A percentile compares a stretch with the other conserved stretches of the same genome.
These are phyloP conservation scores for Drosophila truncata DNA, from an alignment of 1,140 invertebrate species.

Conservation along the genomic window DNA sequence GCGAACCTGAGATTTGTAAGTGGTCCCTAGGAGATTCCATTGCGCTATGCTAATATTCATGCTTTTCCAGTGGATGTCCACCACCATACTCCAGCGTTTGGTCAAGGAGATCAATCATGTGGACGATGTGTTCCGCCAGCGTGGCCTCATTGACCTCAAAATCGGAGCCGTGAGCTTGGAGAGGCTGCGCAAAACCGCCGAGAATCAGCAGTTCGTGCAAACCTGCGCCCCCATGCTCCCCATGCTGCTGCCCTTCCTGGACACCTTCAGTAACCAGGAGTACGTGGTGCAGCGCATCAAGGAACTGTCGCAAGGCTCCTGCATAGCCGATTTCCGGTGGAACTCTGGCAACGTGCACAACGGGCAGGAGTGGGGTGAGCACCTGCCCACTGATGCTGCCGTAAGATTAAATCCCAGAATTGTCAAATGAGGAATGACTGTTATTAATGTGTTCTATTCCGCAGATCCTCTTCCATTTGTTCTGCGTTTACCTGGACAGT, in stretches of 20 bases:
- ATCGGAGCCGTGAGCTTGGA: slow-evolving; percentile 90
- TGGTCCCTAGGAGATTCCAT: accelerated
- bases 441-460: background rate
- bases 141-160: slow-evolving; percentile 90
- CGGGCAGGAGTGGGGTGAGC: slow-evolving; percentile 91
- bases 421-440: background rate
- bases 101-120: slow-evolving; percentile 90
- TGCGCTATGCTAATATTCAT: background rate
- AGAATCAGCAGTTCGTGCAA: slow-evolving; percentile 87
- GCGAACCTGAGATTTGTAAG: slow-evolving; percentile 79
- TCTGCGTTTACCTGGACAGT: slow-evolving; percentile 93
- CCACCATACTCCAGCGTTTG: slow-evolving; percentile 90
- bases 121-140: slow-evolving; percentile 88
- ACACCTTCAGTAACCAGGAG: slow-evolving; percentile 92
- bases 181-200: slow-evolving; percentile 89
- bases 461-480: slow-evolving; percentile 93
- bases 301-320: slow-evolving; percentile 91
- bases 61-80: slow-evolving; percentile 90
- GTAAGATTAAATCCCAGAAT: slow-evolving; percentile 85
- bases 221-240: slow-evolving; percentile 89
- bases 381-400: slow-evolving; percentile 92
- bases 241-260: slow-evolving; percentile 91
- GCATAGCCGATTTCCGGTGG: slow-evolving; percentile 93
- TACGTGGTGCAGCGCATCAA: slow-evolving; percentile 92
- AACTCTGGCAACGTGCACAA: slow-evolving; percentile 90